A percentile compares a stretch with the other conserved stretches of the same genome.
Evolutionary conservation across 2,888 invertebrate species (phyloP).

Genomic region (Fissipunctia ypsillon): DNA sequence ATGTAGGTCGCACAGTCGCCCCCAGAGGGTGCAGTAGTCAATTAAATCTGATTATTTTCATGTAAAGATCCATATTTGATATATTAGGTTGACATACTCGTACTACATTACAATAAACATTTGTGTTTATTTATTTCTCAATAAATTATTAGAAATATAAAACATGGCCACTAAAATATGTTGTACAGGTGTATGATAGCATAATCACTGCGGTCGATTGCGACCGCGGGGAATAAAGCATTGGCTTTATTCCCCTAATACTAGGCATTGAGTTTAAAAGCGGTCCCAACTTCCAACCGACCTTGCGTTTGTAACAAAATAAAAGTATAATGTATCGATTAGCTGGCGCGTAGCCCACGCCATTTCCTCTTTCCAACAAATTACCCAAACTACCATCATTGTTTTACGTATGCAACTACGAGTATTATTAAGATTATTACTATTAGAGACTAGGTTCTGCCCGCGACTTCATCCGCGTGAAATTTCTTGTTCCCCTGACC

Average conservation of each 20-base stretch:
- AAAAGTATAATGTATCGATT: constrained; percentile 74
- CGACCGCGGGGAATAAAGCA: no score
- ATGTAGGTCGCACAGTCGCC: constrained; percentile 9
- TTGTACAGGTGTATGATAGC: not conserved
- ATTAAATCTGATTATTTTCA: not conserved
- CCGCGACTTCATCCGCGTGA: no score
- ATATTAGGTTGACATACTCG: not conserved
- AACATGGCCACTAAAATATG: not conserved
- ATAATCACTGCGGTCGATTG: constrained; percentile 24
- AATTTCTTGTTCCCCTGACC: no score
- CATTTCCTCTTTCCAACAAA: constrained; percentile 69
- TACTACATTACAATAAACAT: constrained; percentile 1
- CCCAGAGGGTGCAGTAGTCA: constrained; percentile 58
- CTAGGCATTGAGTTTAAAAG: constrained; percentile 53
- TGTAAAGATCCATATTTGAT: not conserved
- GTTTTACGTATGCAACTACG: constrained; percentile 28
- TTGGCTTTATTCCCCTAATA: constrained; percentile 40
- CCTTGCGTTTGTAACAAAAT: constrained; percentile 72
- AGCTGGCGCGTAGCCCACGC: constrained; percentile 72
- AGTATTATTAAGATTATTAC: constrained; percentile 42
- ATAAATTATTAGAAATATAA: not conserved
- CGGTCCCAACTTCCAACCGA: constrained; percentile 63
- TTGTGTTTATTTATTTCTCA: constrained; percentile 1
- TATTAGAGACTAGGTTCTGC: no score
- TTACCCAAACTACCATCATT: constrained; percentile 57